Evolutionary conservation across 1,140 invertebrate species (phyloP).

Genomic region (Orius insidiosus): DNA sequence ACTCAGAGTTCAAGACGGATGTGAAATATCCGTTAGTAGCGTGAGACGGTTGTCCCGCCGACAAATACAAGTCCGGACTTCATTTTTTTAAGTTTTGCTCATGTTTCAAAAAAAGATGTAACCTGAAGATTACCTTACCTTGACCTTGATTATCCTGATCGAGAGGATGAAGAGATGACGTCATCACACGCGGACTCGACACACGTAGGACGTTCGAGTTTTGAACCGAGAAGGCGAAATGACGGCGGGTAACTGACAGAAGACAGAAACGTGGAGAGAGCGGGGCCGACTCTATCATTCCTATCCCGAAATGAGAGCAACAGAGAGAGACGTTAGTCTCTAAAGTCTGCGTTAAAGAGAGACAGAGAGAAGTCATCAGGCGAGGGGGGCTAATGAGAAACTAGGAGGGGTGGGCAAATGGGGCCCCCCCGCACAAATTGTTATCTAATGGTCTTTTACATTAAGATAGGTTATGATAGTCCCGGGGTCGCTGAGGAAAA

Average conservation of each 20-base stretch:
- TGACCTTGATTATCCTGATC: too few species aligned
- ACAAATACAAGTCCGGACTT: too few species aligned
- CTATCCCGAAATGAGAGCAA: conserved; percentile 11
- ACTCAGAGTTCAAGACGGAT: too few species aligned
- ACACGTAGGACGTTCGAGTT: too few species aligned
- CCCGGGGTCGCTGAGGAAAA: background rate
- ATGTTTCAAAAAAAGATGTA: too few species aligned
- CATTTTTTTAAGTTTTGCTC: too few species aligned
- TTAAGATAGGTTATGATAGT: conserved; percentile 16
- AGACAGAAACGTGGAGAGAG: conserved; percentile 9
- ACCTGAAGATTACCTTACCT: too few species aligned
- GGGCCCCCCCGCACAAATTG: conserved; percentile 13
- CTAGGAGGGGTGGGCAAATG: conserved; percentile 13
- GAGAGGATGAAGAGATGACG: too few species aligned
- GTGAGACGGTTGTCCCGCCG: too few species aligned
- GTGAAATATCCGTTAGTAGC: too few species aligned
- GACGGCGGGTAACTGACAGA: conserved; percentile 10
- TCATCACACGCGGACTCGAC: too few species aligned
- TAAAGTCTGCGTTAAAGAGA: background rate
- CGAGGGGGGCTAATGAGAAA: conserved; percentile 10
- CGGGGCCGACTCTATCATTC: conserved; percentile 9
- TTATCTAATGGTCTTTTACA: conserved; percentile 17
- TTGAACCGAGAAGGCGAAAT: conserved; percentile 7
- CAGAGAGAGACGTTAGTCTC: background rate
- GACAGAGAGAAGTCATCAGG: conserved; percentile 11